Evolutionary conservation across 2,888 invertebrate genomes (phyloP).

Genomic region (Euclidia mi): DNA sequence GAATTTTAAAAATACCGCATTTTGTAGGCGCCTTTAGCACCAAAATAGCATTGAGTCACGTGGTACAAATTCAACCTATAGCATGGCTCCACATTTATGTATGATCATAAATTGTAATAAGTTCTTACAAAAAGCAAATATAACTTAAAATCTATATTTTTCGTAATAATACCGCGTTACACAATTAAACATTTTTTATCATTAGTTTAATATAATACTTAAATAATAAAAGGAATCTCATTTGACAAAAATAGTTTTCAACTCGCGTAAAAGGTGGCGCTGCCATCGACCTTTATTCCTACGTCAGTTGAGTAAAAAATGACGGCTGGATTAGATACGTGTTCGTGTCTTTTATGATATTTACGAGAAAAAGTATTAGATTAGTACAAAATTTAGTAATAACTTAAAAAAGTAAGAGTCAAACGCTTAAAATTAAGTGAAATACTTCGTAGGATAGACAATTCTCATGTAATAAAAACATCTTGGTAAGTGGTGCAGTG

Average conservation of each 20-base stretch:
- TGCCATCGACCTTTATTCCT: conserved; percentile 66
- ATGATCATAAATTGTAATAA: conserved; percentile 66
- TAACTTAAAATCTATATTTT: conserved; percentile 15
- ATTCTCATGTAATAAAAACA: conserved; percentile 84
- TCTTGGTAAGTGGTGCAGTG: conserved; percentile 84
- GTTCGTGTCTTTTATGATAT: conserved; percentile 89
- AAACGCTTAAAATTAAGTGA: conserved; percentile 76
- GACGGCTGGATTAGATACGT: conserved; percentile 89
- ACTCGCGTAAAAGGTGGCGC: conserved; percentile 76
- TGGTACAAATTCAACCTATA: conserved; percentile 86
- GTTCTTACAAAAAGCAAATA: conserved; percentile 27
- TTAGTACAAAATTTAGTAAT: conserved; percentile 76
- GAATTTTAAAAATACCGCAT: conserved; percentile 90
- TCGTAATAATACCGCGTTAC: conserved; percentile 3
- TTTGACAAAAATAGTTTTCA: conserved; percentile 64
- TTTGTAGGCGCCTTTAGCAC: conserved; percentile 87
- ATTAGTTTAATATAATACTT: conserved; percentile 28
- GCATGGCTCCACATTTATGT: conserved; percentile 87
- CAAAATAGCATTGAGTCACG: conserved; percentile 88
- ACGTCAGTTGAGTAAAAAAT: conserved; percentile 89
- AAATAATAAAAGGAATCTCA: conserved; percentile 47
- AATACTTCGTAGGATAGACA: conserved; percentile 69
- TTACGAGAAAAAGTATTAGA: conserved; percentile 87
- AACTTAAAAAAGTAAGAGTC: conserved; percentile 68
- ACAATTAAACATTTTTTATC: conserved; percentile 3